Conservation (phyloP, 2,113 vertebrate species). For the Alces alces region DNA sequence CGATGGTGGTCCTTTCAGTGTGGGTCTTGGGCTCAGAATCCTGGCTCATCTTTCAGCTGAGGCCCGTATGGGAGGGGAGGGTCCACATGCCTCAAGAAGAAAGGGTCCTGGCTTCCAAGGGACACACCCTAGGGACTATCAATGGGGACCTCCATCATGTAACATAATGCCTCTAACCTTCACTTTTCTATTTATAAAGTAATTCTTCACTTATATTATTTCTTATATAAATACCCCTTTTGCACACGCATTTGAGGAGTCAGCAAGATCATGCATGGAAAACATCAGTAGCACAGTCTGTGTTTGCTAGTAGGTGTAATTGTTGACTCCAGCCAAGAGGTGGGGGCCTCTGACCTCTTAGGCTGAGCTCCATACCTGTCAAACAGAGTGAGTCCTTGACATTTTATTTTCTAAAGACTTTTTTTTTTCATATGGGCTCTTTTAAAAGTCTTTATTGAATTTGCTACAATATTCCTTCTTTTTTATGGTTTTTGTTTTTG, state of each 20-base stretch:
- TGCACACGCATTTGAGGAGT: neutral
- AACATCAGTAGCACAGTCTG: neutral
- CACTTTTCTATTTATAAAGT: neutral
- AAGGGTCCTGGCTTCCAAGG: neutral
- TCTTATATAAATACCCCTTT: neutral
- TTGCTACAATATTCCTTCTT: neutral
- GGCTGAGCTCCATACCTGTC: neutral
- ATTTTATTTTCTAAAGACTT: neutral
- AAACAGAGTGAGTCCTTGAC: neutral
- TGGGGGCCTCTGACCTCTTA: neutral
- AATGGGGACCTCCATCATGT: neutral
- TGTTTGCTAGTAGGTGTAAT: neutral
- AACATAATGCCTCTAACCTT: neutral
- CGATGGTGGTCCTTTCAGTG: fast-evolving
- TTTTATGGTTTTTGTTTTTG: neutral
- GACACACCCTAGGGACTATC: too few species aligned
- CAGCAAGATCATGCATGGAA: neutral
- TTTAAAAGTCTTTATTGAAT: neutral
- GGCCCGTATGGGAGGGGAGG: fast-evolving
- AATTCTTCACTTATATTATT: neutral
- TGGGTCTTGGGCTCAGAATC: neutral
- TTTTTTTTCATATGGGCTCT: neutral
- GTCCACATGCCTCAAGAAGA: fast-evolving
- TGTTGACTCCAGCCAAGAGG: neutral
- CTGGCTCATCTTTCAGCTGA: neutral